These are phyloP conservation scores for Micoletzkya japonica DNA, from an alignment of 2,888 invertebrate species.

Conservation along the genomic window DNA sequence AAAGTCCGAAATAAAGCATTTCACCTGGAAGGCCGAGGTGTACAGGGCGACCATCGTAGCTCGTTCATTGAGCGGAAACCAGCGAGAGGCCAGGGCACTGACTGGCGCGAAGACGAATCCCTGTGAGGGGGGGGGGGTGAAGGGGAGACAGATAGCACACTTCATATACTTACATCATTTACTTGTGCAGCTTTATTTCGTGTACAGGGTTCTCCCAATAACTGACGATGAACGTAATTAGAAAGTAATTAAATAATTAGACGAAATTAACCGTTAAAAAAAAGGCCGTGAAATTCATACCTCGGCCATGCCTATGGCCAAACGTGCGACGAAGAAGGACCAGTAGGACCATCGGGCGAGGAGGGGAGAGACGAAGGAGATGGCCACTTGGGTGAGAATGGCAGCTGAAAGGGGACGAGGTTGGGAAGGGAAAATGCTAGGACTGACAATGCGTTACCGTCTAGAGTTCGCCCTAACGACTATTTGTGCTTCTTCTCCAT, in stretches of 20 bases:
- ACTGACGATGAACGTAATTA: background rate
- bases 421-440: too few relatives aligned
- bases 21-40: slow-evolving; percentile 25
- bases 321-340: slow-evolving; percentile 20
- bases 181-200: too few relatives aligned
- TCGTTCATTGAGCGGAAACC: slow-evolving; percentile 24
- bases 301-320: slow-evolving; percentile 26
- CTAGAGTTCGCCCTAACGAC: too few relatives aligned
- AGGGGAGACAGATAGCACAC: too few relatives aligned
- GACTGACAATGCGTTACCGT: too few relatives aligned
- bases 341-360: slow-evolving; percentile 24
- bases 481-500: too few relatives aligned
- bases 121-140: background rate
- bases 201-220: too few relatives aligned
- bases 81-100: slow-evolving; percentile 20
- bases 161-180: too few relatives aligned
- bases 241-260: background rate
- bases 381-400: slow-evolving; percentile 22
- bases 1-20: background rate
- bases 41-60: slow-evolving; percentile 25
- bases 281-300: too few relatives aligned
- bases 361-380: slow-evolving; percentile 18
- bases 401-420: slow-evolving; percentile 23
- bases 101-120: slow-evolving; percentile 20
- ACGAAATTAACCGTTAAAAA: too few relatives aligned